Percentiles rank a stretch among this genome's conserved stretches.
These are phyloP conservation scores for Ericerus pela DNA, from an alignment of 1,140 invertebrate genomes.

Conservation along the genomic window DNA sequence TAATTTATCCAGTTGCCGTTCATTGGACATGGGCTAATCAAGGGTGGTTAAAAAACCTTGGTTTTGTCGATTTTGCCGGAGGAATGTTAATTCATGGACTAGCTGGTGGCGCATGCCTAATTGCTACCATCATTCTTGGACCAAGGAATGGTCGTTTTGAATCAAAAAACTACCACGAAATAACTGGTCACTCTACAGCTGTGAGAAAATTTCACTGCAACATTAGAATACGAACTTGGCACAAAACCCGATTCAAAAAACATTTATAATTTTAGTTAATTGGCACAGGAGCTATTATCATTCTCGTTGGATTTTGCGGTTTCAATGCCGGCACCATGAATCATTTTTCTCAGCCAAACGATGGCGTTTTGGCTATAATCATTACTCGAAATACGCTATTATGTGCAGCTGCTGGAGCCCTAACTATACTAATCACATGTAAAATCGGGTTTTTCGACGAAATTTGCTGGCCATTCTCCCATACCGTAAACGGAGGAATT, in stretches of 20 bases:
- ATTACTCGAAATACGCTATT: not conserved
- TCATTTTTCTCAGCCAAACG: not conserved
- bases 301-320: slow-evolving; percentile 2
- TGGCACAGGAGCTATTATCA: not conserved
- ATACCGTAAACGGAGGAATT: not conserved
- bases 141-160: slow-evolving; percentile 35
- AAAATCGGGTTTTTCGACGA: not conserved
- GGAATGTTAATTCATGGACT: slow-evolving; percentile 38
- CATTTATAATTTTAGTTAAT: slow-evolving; percentile 3
- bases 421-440: not conserved
- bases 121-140: slow-evolving; percentile 36
- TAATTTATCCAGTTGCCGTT: slow-evolving; percentile 39
- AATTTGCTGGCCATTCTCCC: not conserved
- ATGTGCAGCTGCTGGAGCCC: not conserved
- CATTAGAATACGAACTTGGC: too few species aligned
- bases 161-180: slow-evolving; percentile 2
- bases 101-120: slow-evolving; percentile 38
- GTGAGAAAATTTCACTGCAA: not conserved
- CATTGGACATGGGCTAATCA: slow-evolving; percentile 40
- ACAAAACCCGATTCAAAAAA: too few species aligned
- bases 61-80: slow-evolving; percentile 32
- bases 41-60: slow-evolving; percentile 32
- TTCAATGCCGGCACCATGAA: not conserved
- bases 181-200: not conserved
- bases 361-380: not conserved